Base-by-base conservation (phyloP, 2,113 vertebrate genomes). In the Thunnus maccoyii region DNA sequence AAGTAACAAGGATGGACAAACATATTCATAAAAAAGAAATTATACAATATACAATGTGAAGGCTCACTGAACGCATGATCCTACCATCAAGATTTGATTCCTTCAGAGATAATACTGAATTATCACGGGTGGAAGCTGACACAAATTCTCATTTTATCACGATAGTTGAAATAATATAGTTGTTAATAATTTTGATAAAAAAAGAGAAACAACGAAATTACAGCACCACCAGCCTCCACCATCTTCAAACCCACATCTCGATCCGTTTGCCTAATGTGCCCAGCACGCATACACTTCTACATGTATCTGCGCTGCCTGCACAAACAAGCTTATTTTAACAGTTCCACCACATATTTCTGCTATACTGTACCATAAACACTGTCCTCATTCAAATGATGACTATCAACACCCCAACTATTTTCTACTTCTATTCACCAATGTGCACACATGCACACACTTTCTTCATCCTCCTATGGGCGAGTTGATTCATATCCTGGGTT, bases 401-500 rank as follows among this genome's bases (percentile, higher is more conserved):
- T 89, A 72, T 79, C 36, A 41, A 41, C 76, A 32, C 47, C 56
- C 11, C 55, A 74, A 67, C 56, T 57, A 70, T 78, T 54, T 82
- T 60, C 73, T 66, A 57, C 72, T 83, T 85, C 75, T 84, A 58
- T 27, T 57, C 62, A 44, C 64, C 62, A 18, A 57, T 16, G 20
- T 36, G 14, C 70, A 67, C 65, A 46, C 72, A 72, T 27, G 12
- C 70, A 30, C 72, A 50, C 44, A 3, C 54, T 55, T n/a, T 36
- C 54, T 65, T 17, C 61, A 13, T 69, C 52, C 9, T 72, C 52
- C 36, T 62, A 20, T 85, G 80, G 89, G 63, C 83, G 77, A 79
- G 88, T 90, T 88, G 88, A 83, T 89, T 92, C 90, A 88, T 62
- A 90, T 91, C 92, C 89, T 82, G 62, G 14, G 64, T 83, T 68